These are phyloP conservation scores for Silurus asotus DNA, from an alignment of 2,113 vertebrate genomes.

Conservation along the genomic window DNA sequence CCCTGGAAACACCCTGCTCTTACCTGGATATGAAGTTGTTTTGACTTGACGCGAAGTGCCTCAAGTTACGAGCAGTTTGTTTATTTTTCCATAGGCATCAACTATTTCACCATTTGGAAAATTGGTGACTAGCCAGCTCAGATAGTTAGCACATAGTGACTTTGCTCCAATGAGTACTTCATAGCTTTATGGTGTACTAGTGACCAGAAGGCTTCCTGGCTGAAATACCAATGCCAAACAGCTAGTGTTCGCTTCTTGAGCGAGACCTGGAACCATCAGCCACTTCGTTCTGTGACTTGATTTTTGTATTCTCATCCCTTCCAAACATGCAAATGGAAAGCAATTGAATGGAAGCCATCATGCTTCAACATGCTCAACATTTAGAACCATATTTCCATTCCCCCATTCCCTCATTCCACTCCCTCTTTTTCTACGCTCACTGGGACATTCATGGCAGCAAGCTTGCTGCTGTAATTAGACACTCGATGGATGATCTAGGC, in stretches of 20 bases:
- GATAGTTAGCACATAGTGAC: too few species aligned
- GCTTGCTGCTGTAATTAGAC: conserved; percentile 31
- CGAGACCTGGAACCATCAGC: background rate
- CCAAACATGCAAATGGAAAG: background rate
- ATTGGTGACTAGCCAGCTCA: background rate
- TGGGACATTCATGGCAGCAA: conserved; percentile 9
- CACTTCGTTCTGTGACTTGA: background rate
- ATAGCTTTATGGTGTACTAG: background rate
- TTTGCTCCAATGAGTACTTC: background rate
- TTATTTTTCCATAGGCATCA: background rate
- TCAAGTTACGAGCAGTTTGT: background rate
- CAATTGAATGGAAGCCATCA: background rate
- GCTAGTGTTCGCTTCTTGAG: background rate
- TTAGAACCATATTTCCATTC: background rate
- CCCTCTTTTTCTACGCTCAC: background rate
- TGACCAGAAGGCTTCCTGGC: background rate
- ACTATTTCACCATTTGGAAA: background rate
- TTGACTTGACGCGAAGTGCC: background rate
- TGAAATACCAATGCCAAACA: background rate
- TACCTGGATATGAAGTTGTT: background rate
- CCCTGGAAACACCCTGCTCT: background rate
- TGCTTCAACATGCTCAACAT: background rate
- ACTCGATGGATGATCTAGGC: conserved; percentile 12
- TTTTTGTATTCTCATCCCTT: too few species aligned
- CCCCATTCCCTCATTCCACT: too few species aligned